Base-by-base conservation (phyloP, 2,797 vertebrate genomes). In the Heterohyrax brucei region DNA sequence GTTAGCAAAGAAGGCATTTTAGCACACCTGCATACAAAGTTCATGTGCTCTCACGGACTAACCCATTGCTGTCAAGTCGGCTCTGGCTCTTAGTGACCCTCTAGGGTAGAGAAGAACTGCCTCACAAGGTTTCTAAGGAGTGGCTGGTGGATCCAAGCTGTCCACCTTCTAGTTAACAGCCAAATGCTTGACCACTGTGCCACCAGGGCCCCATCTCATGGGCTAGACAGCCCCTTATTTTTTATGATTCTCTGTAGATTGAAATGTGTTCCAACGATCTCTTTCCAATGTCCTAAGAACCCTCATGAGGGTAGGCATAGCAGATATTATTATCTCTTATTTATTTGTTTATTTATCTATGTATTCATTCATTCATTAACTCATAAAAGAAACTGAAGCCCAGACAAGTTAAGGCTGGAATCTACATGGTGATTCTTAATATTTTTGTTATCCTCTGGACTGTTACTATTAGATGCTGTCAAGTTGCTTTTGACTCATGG, bases 241-340 rank as follows among this genome's bases (percentile, higher is more conserved):
- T 89, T 93, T 83, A 53, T n/a, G 10, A 68, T 85, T 14, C 28
- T 44, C 84, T 77, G 39, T 8, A 59, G 77, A 14, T 91, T 72
- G 78, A 84, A 79, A 90, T 26, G 84, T 68, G 22, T 92, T 93
- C 91, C 46, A 70, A 76, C 48, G 12, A 50, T 80, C 10, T 78
- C 48, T 84, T 79, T 75, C 28, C n/a, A 68, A 3, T 3, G 9
- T 76, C 10, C 33, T 16, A 33, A 79, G 50, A 96, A 77, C 4
- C 4, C 33, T 12, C 68, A 21, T 33, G 13, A 82, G 44, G 7
- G 44, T 39, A 30, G 19, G 6, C 39, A 39, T 16, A 73, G 62
- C 39, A 86, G 68, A 82, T 53, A 39, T 64, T 44, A 46, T 76
- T 7, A 73, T 33, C 2, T 46, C 39, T 16, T 44, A 26, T 53